Conservation (phyloP, 2,113 vertebrate species). For the Calonectris borealis region DNA sequence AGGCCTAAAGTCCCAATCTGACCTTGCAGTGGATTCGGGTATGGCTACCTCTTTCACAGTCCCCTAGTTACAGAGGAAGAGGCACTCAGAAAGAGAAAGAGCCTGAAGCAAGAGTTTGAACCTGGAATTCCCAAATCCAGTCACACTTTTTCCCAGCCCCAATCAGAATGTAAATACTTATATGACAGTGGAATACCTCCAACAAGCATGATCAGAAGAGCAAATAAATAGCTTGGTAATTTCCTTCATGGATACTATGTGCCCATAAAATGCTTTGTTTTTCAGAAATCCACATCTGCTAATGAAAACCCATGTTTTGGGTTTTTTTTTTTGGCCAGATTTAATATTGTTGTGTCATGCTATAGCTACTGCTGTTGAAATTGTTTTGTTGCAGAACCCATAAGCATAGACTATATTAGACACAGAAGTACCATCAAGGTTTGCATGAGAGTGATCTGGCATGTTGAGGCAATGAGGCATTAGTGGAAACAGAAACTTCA, state of each 20-base stretch:
- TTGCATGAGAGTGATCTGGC: conserved; percentile 11
- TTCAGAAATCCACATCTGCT: neutral
- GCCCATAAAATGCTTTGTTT: neutral
- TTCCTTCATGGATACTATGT: neutral
- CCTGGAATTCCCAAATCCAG: neutral
- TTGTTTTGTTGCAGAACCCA: neutral
- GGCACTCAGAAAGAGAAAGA: neutral
- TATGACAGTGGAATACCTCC: neutral
- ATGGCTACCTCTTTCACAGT: neutral
- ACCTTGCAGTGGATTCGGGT: neutral
- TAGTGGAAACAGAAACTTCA: conserved; percentile 29
- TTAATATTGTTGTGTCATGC: neutral
- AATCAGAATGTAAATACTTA: conserved; percentile 3
- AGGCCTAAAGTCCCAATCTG: neutral
- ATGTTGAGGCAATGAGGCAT: conserved; percentile 14
- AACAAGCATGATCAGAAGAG: neutral
- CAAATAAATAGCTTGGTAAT: neutral
- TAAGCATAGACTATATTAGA: neutral
- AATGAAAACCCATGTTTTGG: neutral
- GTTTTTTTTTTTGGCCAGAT: neutral
- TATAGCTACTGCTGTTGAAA: neutral
- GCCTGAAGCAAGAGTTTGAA: neutral
- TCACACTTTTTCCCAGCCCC: neutral
- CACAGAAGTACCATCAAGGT: conserved; percentile 23
- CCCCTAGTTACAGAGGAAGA: neutral